A percentile compares a stretch with the other conserved stretches of the same genome.
Evolutionary conservation across 2,888 invertebrate genomes (phyloP).

Genomic region (Brachypalpus laphriformis): DNA sequence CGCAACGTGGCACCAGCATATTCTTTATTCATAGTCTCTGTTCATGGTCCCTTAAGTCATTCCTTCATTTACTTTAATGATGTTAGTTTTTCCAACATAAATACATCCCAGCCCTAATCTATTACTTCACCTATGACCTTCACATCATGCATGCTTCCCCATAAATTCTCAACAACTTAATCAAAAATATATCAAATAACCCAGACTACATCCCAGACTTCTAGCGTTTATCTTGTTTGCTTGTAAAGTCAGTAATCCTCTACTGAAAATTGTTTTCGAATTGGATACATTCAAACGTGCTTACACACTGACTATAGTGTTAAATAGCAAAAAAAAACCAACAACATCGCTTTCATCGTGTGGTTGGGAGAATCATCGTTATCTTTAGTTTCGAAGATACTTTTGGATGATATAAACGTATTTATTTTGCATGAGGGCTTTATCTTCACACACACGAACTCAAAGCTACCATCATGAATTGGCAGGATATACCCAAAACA

Average conservation of each 20-base stretch:
- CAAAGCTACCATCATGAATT: not conserved
- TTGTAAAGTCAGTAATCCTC: constrained; percentile 46
- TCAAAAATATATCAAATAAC: constrained; percentile 20
- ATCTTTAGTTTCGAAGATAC: constrained; percentile 34
- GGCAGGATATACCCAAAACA: constrained; percentile 3
- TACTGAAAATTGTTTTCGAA: constrained; percentile 63
- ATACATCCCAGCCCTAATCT: not conserved
- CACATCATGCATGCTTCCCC: not conserved
- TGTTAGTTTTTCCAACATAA: constrained; percentile 7
- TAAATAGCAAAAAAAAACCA: constrained; percentile 26
- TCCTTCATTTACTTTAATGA: constrained; percentile 2
- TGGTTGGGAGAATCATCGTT: constrained; percentile 26
- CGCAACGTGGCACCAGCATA: constrained; percentile 3
- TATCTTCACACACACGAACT: constrained; percentile 16
- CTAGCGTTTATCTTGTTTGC: not conserved
- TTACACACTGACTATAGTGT: constrained; percentile 38
- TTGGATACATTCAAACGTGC: constrained; percentile 57
- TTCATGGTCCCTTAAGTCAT: not conserved
- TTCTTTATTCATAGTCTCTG: not conserved
- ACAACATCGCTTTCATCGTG: not conserved
- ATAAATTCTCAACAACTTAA: constrained; percentile 1
- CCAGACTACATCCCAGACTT: not conserved
- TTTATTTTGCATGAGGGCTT: constrained; percentile 61
- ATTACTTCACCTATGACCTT: constrained; percentile 1
- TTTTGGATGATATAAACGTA: constrained; percentile 42